Evolutionary conservation across 2,888 invertebrate genomes (phyloP).

Genomic region (Andrena praecox): DNA sequence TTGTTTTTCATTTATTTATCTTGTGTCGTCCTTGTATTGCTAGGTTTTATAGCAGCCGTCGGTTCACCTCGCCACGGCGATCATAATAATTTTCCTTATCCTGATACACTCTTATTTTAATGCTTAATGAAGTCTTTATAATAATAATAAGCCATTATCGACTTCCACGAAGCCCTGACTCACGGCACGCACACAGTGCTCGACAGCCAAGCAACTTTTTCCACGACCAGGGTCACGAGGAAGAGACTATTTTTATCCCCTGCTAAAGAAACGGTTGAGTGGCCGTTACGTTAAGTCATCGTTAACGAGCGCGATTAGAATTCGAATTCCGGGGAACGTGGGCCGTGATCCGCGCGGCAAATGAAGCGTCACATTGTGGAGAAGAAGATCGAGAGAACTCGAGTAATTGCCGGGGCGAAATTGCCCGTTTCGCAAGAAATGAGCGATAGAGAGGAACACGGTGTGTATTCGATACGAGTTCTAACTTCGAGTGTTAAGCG

Average conservation of each 20-base stretch:
- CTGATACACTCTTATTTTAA: too few species aligned
- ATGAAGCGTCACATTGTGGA: conserved; percentile 2
- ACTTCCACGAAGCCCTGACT: too few species aligned
- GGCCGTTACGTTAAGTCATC: conserved; percentile 17
- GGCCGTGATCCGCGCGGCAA: background rate
- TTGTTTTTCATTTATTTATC: too few species aligned
- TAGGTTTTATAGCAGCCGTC: too few species aligned
- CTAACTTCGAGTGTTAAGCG: conserved; percentile 58
- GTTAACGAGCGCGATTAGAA: conserved; percentile 19
- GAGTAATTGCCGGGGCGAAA: conserved; percentile 32
- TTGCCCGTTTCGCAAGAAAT: conserved; percentile 31
- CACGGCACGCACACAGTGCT: too few species aligned
- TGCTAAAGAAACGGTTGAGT: background rate
- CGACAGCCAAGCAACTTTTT: background rate
- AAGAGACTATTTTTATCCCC: background rate
- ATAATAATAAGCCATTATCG: too few species aligned
- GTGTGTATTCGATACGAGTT: conserved; percentile 24
- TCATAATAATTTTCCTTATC: too few species aligned
- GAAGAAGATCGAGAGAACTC: background rate
- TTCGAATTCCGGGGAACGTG: conserved; percentile 5
- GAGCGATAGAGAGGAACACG: conserved; percentile 38
- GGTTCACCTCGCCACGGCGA: too few species aligned
- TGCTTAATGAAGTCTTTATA: too few species aligned
- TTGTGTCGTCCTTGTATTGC: too few species aligned
- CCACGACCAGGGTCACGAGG: background rate